Evolutionary conservation across 2,797 vertebrate genomes (phyloP).

Genomic region (Cheirogaleus major): DNA sequence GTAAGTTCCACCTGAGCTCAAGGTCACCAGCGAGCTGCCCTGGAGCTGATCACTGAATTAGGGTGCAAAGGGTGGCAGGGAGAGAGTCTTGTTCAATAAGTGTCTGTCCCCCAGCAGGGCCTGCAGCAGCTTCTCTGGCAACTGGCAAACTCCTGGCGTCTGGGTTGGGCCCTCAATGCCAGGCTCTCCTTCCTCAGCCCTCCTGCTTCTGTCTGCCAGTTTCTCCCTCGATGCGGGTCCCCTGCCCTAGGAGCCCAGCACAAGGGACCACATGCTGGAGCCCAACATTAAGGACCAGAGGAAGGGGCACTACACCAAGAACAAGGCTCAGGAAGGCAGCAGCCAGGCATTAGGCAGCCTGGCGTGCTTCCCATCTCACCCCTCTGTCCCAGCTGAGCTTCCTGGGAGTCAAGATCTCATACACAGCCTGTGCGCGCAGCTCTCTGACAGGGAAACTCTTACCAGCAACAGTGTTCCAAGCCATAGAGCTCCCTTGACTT

Average conservation of each 20-base stretch:
- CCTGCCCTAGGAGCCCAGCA: neutral
- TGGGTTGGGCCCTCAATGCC: neutral
- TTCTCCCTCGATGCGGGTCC: neutral
- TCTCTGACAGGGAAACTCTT: neutral
- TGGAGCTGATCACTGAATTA: neutral
- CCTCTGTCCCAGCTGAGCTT: neutral
- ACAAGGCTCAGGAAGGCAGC: neutral
- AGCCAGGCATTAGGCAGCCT: too few relatives aligned
- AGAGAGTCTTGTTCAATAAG: neutral
- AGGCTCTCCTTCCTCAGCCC: neutral
- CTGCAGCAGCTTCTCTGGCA: neutral
- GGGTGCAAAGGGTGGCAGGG: neutral
- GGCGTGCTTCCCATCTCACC: neutral
- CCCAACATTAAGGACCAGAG: neutral
- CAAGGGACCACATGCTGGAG: neutral
- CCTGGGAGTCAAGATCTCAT: accelerated
- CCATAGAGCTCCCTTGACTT: neutral
- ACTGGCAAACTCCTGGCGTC: neutral
- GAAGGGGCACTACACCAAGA: neutral
- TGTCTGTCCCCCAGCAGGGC: accelerated
- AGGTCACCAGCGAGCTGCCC: neutral
- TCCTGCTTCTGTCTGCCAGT: neutral
- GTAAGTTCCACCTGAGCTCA: neutral
- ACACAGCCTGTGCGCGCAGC: too few relatives aligned
- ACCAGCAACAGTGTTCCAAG: too few relatives aligned